Percentiles rank a stretch among this genome's conserved stretches.
Conservation (phyloP, 2,113 vertebrate species). For the Psittacus erithacus region DNA sequence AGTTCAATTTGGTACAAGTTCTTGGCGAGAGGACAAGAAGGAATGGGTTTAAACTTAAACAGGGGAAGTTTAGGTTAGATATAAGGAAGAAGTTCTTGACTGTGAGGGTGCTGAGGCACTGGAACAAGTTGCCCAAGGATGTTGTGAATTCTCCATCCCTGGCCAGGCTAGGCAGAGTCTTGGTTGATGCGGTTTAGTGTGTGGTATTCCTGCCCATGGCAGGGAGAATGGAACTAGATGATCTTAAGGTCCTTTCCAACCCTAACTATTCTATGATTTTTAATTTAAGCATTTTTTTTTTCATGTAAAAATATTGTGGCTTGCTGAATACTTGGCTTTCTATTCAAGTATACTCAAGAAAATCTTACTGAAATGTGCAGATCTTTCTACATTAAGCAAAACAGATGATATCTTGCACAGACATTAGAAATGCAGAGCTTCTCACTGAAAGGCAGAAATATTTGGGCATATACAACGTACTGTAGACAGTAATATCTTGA, state of each 20-base stretch:
- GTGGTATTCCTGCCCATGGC: not conserved
- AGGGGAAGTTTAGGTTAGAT: not conserved
- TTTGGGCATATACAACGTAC: accelerated
- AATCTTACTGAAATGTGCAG: not conserved
- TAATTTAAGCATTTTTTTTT: not conserved
- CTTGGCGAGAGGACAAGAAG: not conserved
- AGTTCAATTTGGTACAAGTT: not conserved
- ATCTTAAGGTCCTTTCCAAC: not conserved
- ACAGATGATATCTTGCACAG: not conserved
- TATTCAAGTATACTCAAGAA: not conserved
- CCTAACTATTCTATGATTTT: not conserved
- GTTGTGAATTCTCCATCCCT: not conserved
- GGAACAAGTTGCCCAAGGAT: not conserved
- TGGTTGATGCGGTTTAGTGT: not conserved
- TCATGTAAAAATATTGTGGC: not conserved
- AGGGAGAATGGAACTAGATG: not conserved
- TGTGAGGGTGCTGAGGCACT: not conserved
- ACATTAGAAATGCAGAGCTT: not conserved
- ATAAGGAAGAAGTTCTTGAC: not conserved
- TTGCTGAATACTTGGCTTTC: not conserved
- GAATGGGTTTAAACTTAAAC: not conserved
- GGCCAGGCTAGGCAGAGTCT: not conserved
- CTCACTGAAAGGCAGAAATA: not conserved
- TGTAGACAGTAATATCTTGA: not conserved
- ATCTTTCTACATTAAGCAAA: not conserved